Percentiles rank a stretch among this genome's conserved stretches.
These are phyloP conservation scores for Trichogramma evanescens DNA, from an alignment of 2,888 invertebrate species.

Conservation along the genomic window DNA sequence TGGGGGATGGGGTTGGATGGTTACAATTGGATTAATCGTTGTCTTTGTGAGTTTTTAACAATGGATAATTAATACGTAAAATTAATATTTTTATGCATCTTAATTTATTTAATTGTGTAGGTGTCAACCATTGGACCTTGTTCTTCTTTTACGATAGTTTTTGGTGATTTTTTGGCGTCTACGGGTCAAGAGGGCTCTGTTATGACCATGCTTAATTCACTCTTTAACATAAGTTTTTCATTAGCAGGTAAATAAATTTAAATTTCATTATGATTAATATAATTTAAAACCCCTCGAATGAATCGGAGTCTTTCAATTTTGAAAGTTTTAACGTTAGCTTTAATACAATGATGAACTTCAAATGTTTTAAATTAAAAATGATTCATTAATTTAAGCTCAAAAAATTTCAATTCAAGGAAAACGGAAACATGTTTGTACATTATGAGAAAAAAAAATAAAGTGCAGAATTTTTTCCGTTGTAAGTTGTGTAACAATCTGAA, in stretches of 20 bases:
- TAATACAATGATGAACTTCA: too few relatives aligned
- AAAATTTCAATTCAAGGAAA: too few relatives aligned
- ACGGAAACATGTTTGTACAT: too few relatives aligned
- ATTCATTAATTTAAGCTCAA: too few relatives aligned
- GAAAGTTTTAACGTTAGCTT: too few relatives aligned
- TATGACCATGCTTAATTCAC: slow-evolving; percentile 62
- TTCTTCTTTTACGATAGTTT: slow-evolving; percentile 65
- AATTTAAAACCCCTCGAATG: too few relatives aligned
- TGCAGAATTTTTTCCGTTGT: too few relatives aligned
- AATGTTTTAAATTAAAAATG: too few relatives aligned
- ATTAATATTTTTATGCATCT: background rate
- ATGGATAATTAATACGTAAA: too few relatives aligned
- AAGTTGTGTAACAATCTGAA: too few relatives aligned
- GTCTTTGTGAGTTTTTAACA: slow-evolving; percentile 77
- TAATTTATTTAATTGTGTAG: slow-evolving; percentile 47
- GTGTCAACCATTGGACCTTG: slow-evolving; percentile 61
- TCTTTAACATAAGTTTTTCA: slow-evolving; percentile 60
- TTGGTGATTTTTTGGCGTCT: slow-evolving; percentile 61
- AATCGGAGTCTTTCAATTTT: too few relatives aligned
- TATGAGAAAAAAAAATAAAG: too few relatives aligned
- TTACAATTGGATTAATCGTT: slow-evolving; percentile 74
- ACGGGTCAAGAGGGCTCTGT: slow-evolving; percentile 64
- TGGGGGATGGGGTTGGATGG: slow-evolving; percentile 87
- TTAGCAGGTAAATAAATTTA: slow-evolving; percentile 52
- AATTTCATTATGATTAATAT: background rate